These are phyloP conservation scores for Puffinus mauretanicus DNA, from an alignment of 2,113 vertebrate species.

Conservation along the genomic window DNA sequence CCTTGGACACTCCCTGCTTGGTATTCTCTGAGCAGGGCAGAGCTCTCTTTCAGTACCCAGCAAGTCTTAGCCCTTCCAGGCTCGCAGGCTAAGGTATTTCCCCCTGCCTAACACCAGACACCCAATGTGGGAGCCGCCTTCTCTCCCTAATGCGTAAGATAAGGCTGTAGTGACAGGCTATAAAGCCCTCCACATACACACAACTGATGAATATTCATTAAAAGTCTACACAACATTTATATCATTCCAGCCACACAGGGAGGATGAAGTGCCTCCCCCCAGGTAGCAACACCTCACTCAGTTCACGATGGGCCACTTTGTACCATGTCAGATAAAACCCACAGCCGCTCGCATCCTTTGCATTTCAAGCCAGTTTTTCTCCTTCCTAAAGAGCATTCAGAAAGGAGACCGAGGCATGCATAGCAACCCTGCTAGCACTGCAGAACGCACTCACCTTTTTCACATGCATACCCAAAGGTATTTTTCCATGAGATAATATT, in stretches of 20 bases:
- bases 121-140: not conserved
- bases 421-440: not conserved
- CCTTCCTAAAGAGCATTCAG: not conserved
- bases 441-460: not conserved
- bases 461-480: not conserved
- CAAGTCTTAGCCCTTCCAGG: not conserved
- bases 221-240: not conserved
- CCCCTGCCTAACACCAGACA: not conserved
- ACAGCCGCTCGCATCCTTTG: not conserved
- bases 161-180: not conserved
- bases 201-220: slow-evolving; percentile 30
- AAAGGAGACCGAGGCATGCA: not conserved
- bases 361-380: slow-evolving; percentile 14
- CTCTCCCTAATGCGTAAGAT: not conserved
- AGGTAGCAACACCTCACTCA: slow-evolving; percentile 11
- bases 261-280: slow-evolving; percentile 22
- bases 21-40: not conserved
- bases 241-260: not conserved
- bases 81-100: not conserved
- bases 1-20: slow-evolving; percentile 42
- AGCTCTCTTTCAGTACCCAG: not conserved
- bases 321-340: not conserved
- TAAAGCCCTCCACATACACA: not conserved
- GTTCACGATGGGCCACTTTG: not conserved
- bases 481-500: not conserved